A percentile compares a stretch with the other conserved stretches of the same genome.
Conservation (phyloP, 2,797 vertebrate genomes). For the Perodicticus potto region DNA sequence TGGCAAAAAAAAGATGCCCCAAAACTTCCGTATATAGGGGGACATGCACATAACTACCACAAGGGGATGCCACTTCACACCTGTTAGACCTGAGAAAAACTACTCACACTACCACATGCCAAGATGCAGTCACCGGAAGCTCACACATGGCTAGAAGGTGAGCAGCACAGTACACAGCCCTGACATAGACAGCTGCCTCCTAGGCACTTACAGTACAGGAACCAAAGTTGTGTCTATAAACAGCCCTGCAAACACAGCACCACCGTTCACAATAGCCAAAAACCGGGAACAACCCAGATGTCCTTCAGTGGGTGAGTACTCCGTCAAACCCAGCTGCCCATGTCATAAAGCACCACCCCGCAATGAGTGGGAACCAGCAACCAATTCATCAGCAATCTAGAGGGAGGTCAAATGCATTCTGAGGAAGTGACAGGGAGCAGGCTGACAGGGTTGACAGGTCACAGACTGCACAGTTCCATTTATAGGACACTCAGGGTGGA, state of each 20-base stretch:
- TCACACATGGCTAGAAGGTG: no score
- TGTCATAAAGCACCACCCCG: fast-evolving
- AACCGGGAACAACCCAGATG: neutral
- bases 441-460: no score
- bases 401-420: fast-evolving
- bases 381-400: fast-evolving
- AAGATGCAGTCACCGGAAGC: no score
- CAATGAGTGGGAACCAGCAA: neutral
- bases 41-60: neutral
- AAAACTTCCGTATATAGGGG: neutral
- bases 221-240: neutral
- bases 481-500: fast-evolving
- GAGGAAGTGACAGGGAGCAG: neutral
- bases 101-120: fast-evolving
- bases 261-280: fast-evolving
- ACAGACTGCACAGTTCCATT: fast-evolving
- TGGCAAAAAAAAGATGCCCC: neutral
- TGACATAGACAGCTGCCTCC: no score
- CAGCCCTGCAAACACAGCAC: no score
- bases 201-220: no score
- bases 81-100: neutral
- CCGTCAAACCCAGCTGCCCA: fast-evolving
- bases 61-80: neutral
- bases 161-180: no score
- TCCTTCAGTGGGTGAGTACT: neutral